Base-by-base conservation (phyloP, 2,888 invertebrate genomes). In the Cheilosia vernalis region DNA sequence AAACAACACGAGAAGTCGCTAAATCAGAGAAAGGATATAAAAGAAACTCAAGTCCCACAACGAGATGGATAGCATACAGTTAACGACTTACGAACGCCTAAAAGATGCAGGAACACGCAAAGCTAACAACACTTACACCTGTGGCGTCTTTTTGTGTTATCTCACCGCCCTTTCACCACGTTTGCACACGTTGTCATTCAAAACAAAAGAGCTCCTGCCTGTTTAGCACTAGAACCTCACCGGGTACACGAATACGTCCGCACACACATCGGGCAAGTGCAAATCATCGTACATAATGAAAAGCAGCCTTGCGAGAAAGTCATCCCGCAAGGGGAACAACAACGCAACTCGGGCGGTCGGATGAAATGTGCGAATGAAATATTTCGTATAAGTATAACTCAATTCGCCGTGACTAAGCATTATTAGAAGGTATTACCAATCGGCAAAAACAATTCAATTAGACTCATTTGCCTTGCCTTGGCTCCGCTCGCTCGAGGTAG, bases 221-320 rank as follows among this genome's bases (percentile, higher is more conserved):
- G 37, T 17, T 30, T n/a, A 33, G 47, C 47, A 37, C 58, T 33
- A n/a, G 33, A 6, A 17, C 17, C 21, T 37, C 51, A 27, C 21
- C 27, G 42, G 21, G 17, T 33, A 63, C 10, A 15, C 9, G 61
- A 24, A 27, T 30, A 21, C 17, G 24, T 42, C 42, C 42, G n/a
- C 51, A 49, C 73, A 44, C 33, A 47, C 55, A 33, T 17, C 44
- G 44, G 24, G 40, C 17, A 74, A 74, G 64, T 74, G 74, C 74
- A 74, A 74, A 74, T 74, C 74, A 67, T 76, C 67, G 51, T 51
- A 66, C 67, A 76, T 60, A 76, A 76, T 76, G 76, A 67, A 76
- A 60, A 51, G 21, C 33, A 33, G 51, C 30, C 64, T 44, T 58
- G 42, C 4, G 19, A 42, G 42, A 61, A 60, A 64, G 63, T 56